Conservation (phyloP, 2,113 vertebrate genomes). For the Garra rufa region DNA sequence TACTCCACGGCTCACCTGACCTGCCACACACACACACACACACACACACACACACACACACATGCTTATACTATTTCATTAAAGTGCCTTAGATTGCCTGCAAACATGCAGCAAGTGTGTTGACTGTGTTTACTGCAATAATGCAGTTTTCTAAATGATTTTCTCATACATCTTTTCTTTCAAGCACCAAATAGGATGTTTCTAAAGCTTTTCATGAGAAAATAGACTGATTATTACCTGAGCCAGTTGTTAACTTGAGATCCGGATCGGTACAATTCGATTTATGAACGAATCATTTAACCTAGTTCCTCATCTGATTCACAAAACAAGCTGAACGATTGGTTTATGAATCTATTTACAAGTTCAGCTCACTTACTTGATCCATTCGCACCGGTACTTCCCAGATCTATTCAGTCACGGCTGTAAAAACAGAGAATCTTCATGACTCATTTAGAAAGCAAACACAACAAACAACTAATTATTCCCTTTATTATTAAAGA, state of each 20-base stretch:
- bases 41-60: too few relatives aligned
- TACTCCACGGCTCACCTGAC: conserved; percentile 8
- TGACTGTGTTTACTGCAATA: not conserved
- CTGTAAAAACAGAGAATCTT: not conserved
- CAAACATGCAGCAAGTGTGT: not conserved
- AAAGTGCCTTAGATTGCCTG: not conserved
- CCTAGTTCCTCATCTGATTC: not conserved
- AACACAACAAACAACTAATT: not conserved
- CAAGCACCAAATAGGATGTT: not conserved
- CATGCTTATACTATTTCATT: not conserved
- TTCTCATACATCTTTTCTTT: too few relatives aligned
- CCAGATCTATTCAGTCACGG: not conserved
- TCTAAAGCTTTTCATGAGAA: not conserved
- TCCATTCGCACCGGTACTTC: not conserved
- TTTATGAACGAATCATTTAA: not conserved
- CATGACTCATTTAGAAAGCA: not conserved
- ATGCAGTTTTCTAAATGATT: not conserved
- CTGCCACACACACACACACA: not conserved
- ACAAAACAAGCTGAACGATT: not conserved
- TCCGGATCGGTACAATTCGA: too few relatives aligned
- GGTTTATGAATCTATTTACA: not conserved
- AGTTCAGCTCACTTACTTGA: not conserved
- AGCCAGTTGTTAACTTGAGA: too few relatives aligned
- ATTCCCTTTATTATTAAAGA: not conserved
- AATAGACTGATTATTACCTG: not conserved